Percentiles rank a stretch among this genome's conserved stretches.
These are phyloP conservation scores for Chlamydotis undulata DNA, from an alignment of 2,113 vertebrate species.

Conservation along the genomic window DNA sequence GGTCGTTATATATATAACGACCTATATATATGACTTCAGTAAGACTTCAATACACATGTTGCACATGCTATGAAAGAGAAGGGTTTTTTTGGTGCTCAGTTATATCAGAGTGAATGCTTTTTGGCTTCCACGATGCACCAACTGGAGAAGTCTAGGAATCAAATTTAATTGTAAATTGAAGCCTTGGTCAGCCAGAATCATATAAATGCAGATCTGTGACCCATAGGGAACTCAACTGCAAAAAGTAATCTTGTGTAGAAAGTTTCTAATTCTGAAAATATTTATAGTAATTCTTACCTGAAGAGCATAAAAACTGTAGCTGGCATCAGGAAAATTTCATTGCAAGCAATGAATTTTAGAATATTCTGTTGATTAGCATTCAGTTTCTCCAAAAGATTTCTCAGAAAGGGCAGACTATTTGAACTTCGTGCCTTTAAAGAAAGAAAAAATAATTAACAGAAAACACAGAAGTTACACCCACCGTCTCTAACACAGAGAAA, in stretches of 20 bases:
- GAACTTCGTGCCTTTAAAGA: slow-evolving; percentile 85
- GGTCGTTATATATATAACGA: not conserved
- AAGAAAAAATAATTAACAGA: slow-evolving; percentile 1
- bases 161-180: not conserved
- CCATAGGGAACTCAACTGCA: not conserved
- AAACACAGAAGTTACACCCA: not conserved
- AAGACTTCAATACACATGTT: not conserved
- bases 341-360: slow-evolving; percentile 97
- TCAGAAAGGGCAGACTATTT: slow-evolving; percentile 87
- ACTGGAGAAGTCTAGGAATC: not conserved
- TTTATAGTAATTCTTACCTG: slow-evolving; percentile 80
- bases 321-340: slow-evolving; percentile 99
- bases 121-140: not conserved
- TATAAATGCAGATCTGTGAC: not conserved
- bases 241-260: not conserved
- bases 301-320: slow-evolving; percentile 98
- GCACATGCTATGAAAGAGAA: not conserved
- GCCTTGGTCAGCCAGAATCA: not conserved
- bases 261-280: not conserved
- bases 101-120: not conserved
- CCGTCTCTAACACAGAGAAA: not conserved
- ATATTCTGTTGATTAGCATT: slow-evolving; percentile 96
- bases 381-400: slow-evolving; percentile 91
- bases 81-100: not conserved
- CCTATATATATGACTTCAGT: not conserved